Base-by-base conservation (phyloP, 2,113 vertebrate species). In the Sinocyclocheilus rhinocerous region DNA sequence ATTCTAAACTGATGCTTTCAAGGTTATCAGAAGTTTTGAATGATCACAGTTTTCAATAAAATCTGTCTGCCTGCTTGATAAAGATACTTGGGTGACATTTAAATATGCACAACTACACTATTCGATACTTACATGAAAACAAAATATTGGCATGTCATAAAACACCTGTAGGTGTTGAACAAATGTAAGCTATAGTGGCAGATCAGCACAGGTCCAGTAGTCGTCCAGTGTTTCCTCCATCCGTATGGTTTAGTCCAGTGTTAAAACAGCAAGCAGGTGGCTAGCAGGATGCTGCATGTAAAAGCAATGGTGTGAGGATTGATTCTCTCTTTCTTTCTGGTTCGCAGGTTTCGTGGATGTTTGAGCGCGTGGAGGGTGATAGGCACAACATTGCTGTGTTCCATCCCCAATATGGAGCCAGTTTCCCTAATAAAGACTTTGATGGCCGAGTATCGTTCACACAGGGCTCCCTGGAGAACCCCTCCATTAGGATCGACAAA, bases 321-420 rank as follows among this genome's bases (percentile, higher is more conserved):
- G 4, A 76, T 50, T 50, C 6, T n/a, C n/a, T 59, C 18, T 59
- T 20, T 36, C 20, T 78, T 69, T 69, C 57, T 55, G 33, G 10
- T 24, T 55, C 0, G 50, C 83, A 85, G 89, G 94, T 76, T 24
- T 96, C 95, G 0, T 97, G 97, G 97, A 93, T 95, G 36, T 95
- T 93, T 89, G 93, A 94, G 69, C 91, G 91, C 0, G 45, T 33
- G 0, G 90, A 93, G 0, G 93, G 92, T 0, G 86, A 91, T 16
- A 82, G 91, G 48, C 93, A 92, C 85, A 97, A 94, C 85, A 94
- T 97, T 1, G 97, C 96, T 0, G 95, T 95, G 0, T 96, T 90
- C 89, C 95, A 97, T 85, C 96, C 96, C 0, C 15, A 0, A 0
- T 95, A 93, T 0, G 95, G 95, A 4, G 88, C 92, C 61, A 95